Base-by-base conservation (phyloP, 2,888 invertebrate genomes). In the Mesorhabditis spiculigera region DNA sequence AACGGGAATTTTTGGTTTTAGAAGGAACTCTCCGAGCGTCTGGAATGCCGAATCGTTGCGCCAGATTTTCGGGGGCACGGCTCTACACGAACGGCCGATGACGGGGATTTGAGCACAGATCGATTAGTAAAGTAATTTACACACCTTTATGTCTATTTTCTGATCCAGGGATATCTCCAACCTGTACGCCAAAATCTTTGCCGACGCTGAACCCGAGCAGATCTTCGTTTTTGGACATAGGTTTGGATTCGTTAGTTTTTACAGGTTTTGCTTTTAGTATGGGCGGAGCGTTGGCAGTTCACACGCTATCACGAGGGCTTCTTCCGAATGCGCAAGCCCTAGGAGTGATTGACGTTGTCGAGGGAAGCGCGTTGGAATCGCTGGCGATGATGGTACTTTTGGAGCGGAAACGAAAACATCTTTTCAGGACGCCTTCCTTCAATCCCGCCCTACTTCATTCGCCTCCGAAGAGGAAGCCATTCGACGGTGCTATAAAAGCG, bases 311-410 rank as follows among this genome's bases (percentile, higher is more conserved):
- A 0, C 68, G 70, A 0, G 69, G 72, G 8, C 45, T 64, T 5
- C 50, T 77, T 2, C 72, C 77, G n/a, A 74, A 69, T n/a, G 63
- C 76, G 3, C 70, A 72, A 8, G 79, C 73, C 1, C 68, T 79
- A 4, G 92, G 93, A 72, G 95, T 99, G 4, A 95, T 99, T 78
- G 98, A 99, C 89, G 96, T 99, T 0, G 97, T 98, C 0, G 98
- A 98, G 89, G 97, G 89, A 4, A 95, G 95, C 6, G 97, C 97
- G 5, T 91, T 98, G 90, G 95, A 97, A 82, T 93, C 96, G 0
- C 88, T 99, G 65, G 91, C 92, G 10, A 92, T 93, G 76, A 99
- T 98, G 98, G 76, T 71, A 41, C 58, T 50, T 66, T 77, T 45
- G 3, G 62, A 41, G n/a, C 50, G 10, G 13, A 70, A n/a, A 28